Evolutionary conservation across 2,113 vertebrate genomes (phyloP).

Genomic region (Chaenogobius annularis): DNA sequence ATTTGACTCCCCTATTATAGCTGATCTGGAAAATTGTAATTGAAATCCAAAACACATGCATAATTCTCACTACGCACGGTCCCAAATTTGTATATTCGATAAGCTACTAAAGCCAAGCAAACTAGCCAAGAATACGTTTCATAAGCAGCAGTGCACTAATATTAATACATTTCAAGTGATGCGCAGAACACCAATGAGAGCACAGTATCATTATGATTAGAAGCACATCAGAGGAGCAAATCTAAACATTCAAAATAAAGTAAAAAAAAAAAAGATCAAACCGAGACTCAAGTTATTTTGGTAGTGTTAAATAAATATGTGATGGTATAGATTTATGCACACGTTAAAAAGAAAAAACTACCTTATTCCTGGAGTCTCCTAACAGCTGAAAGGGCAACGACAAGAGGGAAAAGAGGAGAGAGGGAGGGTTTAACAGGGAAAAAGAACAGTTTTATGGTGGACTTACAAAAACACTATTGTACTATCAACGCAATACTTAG

Average conservation of each 20-base stretch:
- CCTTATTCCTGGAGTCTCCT: constrained; percentile 99
- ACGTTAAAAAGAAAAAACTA: constrained; percentile 81
- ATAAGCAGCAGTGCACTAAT: constrained; percentile 3
- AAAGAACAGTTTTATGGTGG: constrained; percentile 23
- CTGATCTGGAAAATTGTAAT: neutral
- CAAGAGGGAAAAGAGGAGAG: constrained; percentile 86
- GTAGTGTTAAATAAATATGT: constrained; percentile 53
- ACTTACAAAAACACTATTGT: neutral
- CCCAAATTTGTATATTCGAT: neutral
- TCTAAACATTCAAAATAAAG: constrained; percentile 18
- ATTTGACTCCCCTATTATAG: neutral
- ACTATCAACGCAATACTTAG: neutral
- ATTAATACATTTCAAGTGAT: neutral
- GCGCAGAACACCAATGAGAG: constrained; percentile 6
- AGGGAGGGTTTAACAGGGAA: constrained; percentile 82
- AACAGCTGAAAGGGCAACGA: constrained; percentile 92
- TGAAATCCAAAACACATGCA: neutral
- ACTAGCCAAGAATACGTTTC: neutral
- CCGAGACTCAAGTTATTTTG: constrained; percentile 2
- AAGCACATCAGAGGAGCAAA: constrained; percentile 10
- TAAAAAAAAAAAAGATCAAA: neutral
- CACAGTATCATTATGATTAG: constrained; percentile 4
- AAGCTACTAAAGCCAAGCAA: constrained; percentile 38
- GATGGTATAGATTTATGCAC: constrained; percentile 68
- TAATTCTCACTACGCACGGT: neutral